These are phyloP conservation scores for Bombus turneri DNA, from an alignment of 1,140 invertebrate genomes.

Conservation along the genomic window DNA sequence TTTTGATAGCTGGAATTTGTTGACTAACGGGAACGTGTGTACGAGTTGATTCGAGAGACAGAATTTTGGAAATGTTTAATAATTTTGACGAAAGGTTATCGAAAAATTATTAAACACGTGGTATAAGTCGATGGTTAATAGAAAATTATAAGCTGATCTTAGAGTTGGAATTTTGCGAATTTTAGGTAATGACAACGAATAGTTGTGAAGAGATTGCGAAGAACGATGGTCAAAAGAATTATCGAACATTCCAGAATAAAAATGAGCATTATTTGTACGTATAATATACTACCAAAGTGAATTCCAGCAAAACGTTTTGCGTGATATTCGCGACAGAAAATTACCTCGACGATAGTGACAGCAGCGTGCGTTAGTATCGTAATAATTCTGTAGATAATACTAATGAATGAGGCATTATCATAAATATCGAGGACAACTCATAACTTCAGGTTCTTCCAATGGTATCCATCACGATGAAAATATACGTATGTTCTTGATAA, in stretches of 20 bases:
- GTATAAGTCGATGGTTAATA: too few relatives aligned
- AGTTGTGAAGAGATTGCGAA: too few relatives aligned
- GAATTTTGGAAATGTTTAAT: background rate
- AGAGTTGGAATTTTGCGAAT: too few relatives aligned
- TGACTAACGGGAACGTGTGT: too few relatives aligned
- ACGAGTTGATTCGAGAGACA: too few relatives aligned
- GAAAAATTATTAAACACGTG: too few relatives aligned
- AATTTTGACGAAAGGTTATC: background rate
- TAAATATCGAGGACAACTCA: background rate
- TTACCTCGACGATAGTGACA: too few relatives aligned
- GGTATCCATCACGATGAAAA: background rate
- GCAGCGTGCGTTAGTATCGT: background rate
- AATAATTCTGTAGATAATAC: background rate
- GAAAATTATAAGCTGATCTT: too few relatives aligned
- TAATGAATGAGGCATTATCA: background rate
- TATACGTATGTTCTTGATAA: background rate
- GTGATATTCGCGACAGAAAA: too few relatives aligned
- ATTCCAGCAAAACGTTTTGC: background rate
- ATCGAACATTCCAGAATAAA: background rate
- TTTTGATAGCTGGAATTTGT: too few relatives aligned
- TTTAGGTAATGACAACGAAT: background rate
- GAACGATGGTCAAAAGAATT: background rate
- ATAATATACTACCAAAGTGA: background rate
- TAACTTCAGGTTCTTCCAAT: background rate
- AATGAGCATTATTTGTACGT: background rate